These are phyloP conservation scores for Cynaeus angustus DNA, from an alignment of 2,888 invertebrate species.

Conservation along the genomic window DNA sequence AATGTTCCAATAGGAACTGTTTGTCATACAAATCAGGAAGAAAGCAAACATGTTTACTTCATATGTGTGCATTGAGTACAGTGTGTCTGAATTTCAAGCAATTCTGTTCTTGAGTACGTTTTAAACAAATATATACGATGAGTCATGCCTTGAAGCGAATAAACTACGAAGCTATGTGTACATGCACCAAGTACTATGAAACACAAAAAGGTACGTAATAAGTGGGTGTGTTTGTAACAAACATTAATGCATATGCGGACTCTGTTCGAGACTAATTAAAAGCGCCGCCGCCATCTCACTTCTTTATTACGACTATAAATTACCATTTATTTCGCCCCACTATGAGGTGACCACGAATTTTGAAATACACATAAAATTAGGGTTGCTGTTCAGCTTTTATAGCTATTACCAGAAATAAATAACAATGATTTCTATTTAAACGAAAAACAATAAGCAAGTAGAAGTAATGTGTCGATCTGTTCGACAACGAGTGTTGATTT, in stretches of 20 bases:
- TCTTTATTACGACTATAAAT: slow-evolving; percentile 53
- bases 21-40: slow-evolving; percentile 15
- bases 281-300: slow-evolving; percentile 40
- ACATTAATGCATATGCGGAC: slow-evolving; percentile 45
- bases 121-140: slow-evolving; percentile 19
- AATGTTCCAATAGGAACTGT: slow-evolving; percentile 22
- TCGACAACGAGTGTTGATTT: background rate
- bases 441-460: too few relatives aligned
- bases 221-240: slow-evolving; percentile 34
- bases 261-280: slow-evolving; percentile 45
- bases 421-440: too few relatives aligned
- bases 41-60: slow-evolving; percentile 45
- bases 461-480: too few relatives aligned
- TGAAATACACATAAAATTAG: slow-evolving; percentile 46
- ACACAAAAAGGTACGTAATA: slow-evolving; percentile 33
- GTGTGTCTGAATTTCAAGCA: slow-evolving; percentile 2
- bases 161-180: slow-evolving; percentile 18
- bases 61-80: slow-evolving; percentile 30
- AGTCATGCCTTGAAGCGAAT: slow-evolving; percentile 20
- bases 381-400: slow-evolving; percentile 10
- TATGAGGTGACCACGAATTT: slow-evolving; percentile 25
- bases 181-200: slow-evolving; percentile 10
- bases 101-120: slow-evolving; percentile 2
- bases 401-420: background rate
- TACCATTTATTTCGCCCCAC: slow-evolving; percentile 52